Evolutionary conservation across 1,140 invertebrate species (phyloP).

Genomic region (Galleria mellonella): DNA sequence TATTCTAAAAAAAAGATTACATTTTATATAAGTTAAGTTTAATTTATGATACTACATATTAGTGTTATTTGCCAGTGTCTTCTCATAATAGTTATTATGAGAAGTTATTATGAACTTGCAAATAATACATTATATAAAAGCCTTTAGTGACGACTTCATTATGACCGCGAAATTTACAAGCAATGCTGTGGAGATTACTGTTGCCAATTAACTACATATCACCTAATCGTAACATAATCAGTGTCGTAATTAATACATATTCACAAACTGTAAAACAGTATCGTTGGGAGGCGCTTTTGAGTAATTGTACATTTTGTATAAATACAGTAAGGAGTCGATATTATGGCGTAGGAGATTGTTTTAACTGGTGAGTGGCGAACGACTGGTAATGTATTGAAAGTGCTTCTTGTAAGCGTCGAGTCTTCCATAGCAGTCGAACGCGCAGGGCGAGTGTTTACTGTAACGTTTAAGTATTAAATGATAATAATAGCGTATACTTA

Average conservation of each 20-base stretch:
- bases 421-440: conserved; percentile 71
- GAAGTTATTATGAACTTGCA: too few relatives aligned
- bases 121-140: too few relatives aligned
- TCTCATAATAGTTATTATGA: too few relatives aligned
- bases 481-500: conserved; percentile 71
- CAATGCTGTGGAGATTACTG: conserved; percentile 17
- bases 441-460: conserved; percentile 49
- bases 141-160: too few relatives aligned
- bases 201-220: conserved; percentile 16
- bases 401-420: conserved; percentile 70
- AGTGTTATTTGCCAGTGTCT: too few relatives aligned
- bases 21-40: too few relatives aligned
- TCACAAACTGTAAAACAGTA: conserved; percentile 36
- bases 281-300: conserved; percentile 55
- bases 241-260: conserved; percentile 28
- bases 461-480: conserved; percentile 70
- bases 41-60: too few relatives aligned
- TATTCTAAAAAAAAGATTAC: too few relatives aligned
- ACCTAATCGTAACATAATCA: conserved; percentile 16
- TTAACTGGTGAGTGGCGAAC: conserved; percentile 51
- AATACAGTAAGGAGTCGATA: conserved; percentile 62
- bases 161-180: too few relatives aligned
- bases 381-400: conserved; percentile 62
- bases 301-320: conserved; percentile 71
- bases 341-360: conserved; percentile 48